phyloP scores from a whole-genome alignment of 92 coral and sea anemone species.

The Umimayanthus chanpuru region DNA sequence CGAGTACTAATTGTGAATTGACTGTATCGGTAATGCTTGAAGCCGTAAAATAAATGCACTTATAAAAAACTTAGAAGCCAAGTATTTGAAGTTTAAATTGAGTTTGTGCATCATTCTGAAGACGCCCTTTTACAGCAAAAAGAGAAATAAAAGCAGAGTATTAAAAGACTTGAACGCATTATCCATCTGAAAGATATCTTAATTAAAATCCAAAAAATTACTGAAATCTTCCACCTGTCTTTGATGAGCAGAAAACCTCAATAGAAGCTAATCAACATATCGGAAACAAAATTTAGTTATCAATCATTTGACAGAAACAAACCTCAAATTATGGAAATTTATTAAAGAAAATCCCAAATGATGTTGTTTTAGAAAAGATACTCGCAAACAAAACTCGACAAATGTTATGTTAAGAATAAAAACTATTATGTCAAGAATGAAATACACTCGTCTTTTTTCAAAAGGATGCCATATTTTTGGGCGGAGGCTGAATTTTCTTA shows the following conservation, averaged over 20 bases:
- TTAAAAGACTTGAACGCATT: too few relatives aligned
- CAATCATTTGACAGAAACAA: not conserved
- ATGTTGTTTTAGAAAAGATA: not conserved
- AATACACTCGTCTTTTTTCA: too few relatives aligned
- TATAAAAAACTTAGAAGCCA: too few relatives aligned
- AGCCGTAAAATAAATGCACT: too few relatives aligned
- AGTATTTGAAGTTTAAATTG: too few relatives aligned
- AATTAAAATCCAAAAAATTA: not conserved
- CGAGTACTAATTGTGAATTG: too few relatives aligned
- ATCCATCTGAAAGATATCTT: not conserved
- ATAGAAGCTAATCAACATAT: not conserved
- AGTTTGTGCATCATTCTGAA: too few relatives aligned
- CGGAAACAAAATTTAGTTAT: not conserved
- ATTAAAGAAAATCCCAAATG: not conserved
- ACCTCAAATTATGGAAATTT: not conserved
- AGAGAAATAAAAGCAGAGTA: too few relatives aligned
- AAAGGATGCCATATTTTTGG: too few relatives aligned
- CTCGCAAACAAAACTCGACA: not conserved
- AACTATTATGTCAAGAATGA: not conserved
- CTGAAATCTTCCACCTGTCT: constrained; percentile 2
- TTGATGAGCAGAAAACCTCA: not conserved
- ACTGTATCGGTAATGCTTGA: not conserved
- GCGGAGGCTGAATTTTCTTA: too few relatives aligned
- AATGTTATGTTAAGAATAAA: not conserved
- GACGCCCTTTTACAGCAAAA: too few relatives aligned